These are phyloP conservation scores for Gallinago stenura DNA, from an alignment of 2,797 vertebrate genomes.

Conservation along the genomic window DNA sequence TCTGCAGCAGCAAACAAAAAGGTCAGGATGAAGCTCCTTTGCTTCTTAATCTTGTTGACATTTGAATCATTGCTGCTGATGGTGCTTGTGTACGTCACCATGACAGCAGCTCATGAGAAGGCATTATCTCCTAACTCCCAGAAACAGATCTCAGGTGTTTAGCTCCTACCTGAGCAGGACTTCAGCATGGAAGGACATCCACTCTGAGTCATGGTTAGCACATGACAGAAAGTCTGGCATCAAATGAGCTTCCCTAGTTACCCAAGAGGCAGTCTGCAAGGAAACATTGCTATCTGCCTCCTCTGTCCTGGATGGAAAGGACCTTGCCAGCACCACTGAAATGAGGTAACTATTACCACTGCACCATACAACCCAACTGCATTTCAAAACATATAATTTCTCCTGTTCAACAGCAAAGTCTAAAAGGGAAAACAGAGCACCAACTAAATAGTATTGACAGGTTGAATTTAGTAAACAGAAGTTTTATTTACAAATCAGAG, in stretches of 20 bases:
- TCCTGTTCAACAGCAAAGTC: neutral
- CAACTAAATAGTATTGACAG: neutral
- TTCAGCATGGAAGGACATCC: neutral
- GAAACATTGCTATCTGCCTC: neutral
- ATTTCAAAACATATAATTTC: neutral
- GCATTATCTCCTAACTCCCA: neutral
- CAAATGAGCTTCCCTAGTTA: neutral
- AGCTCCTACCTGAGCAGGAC: neutral
- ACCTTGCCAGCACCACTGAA: rapidly evolving
- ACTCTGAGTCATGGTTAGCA: neutral
- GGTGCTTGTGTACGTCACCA: neutral
- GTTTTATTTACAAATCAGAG: neutral
- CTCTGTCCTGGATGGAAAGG: neutral
- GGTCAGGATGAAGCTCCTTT: neutral
- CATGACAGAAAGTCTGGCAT: neutral
- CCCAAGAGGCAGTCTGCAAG: neutral
- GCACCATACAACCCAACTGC: neutral
- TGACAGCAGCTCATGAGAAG: neutral
- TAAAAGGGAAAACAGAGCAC: neutral
- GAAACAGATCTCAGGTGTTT: neutral
- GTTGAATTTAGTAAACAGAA: neutral
- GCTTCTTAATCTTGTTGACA: neutral
- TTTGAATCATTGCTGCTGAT: neutral
- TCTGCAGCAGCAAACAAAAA: neutral
- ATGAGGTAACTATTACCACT: neutral